These are phyloP conservation scores for Barnardius zonarius DNA, from an alignment of 2,113 vertebrate genomes.

Conservation along the genomic window DNA sequence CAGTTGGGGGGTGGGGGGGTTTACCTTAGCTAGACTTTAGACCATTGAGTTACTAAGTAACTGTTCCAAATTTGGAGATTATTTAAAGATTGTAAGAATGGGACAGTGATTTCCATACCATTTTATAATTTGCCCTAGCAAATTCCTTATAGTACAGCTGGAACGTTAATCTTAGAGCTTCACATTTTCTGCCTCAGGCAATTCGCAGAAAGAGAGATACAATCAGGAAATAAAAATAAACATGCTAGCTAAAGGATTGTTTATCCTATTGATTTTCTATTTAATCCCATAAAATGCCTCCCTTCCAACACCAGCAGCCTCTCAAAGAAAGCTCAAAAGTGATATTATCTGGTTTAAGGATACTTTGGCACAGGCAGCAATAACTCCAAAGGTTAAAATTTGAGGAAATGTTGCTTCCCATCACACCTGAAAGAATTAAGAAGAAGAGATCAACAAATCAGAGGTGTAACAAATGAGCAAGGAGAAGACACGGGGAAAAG, in stretches of 20 bases:
- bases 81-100: neutral
- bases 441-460: neutral
- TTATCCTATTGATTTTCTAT: constrained; percentile 47
- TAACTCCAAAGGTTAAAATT: neutral
- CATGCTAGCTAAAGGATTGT: neutral
- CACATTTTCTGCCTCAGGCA: neutral
- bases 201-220: neutral
- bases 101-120: neutral
- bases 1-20: neutral
- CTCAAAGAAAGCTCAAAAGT: neutral
- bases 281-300: constrained; percentile 35
- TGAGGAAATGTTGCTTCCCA: neutral
- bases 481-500: neutral
- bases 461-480: neutral
- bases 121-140: neutral
- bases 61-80: neutral
- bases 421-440: neutral
- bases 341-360: neutral
- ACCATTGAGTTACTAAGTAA: neutral
- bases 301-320: neutral
- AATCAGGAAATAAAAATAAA: constrained; percentile 53
- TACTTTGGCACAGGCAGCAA: neutral
- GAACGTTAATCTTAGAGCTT: neutral
- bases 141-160: neutral
- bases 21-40: neutral